Evolutionary conservation across 2,797 vertebrate species (phyloP).

Genomic region (Cossypha caffra): DNA sequence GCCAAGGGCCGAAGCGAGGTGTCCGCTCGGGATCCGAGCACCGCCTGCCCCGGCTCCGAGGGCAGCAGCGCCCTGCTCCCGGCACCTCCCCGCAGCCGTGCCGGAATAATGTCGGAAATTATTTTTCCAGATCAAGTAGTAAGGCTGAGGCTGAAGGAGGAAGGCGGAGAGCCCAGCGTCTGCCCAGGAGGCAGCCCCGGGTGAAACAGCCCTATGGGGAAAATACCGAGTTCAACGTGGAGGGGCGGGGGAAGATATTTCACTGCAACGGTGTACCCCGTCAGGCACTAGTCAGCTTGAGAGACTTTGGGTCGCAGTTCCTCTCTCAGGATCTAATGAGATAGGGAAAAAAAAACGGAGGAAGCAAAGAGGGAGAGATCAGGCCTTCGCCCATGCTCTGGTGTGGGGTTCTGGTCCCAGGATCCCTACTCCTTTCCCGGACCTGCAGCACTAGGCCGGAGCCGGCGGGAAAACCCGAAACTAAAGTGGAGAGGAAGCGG

Average conservation of each 20-base stretch:
- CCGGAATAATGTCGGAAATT: not conserved
- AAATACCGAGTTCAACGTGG: not conserved
- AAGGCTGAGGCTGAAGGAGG: not conserved
- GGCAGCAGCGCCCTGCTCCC: not conserved
- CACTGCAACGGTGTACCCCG: not conserved
- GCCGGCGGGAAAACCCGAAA: not conserved
- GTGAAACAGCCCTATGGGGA: not conserved
- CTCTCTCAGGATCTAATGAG: not conserved
- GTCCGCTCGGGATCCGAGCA: not conserved
- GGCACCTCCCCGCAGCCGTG: fast-evolving
- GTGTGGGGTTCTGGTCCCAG: not conserved
- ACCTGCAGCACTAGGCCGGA: not conserved
- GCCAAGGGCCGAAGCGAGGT: not conserved
- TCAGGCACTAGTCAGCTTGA: not conserved
- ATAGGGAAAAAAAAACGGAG: not conserved
- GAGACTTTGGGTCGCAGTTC: fast-evolving
- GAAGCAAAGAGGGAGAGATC: too few species aligned
- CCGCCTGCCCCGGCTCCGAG: not conserved
- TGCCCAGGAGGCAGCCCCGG: not conserved
- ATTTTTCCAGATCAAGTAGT: not conserved
- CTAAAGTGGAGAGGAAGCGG: fast-evolving
- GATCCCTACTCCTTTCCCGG: not conserved
- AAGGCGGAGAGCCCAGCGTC: fast-evolving
- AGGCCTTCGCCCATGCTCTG: fast-evolving
- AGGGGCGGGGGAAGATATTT: fast-evolving